Evolutionary conservation across 2,113 vertebrate species (phyloP), one percentile per base, ranked within the genome.

Genomic region (Ameiurus melas): DNA sequence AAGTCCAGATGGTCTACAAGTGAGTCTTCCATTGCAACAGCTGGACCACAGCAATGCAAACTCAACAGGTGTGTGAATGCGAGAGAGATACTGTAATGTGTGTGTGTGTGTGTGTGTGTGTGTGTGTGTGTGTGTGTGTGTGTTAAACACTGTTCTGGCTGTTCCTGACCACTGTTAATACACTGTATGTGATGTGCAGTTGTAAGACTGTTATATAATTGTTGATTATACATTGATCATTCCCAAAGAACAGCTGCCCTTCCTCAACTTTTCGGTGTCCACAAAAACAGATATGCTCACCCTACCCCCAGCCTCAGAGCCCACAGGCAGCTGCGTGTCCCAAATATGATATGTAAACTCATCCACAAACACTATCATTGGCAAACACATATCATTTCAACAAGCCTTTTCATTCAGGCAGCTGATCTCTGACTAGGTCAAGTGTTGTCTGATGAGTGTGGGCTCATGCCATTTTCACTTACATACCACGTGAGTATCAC

Each of bases 261-360:
- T 22, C 83, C 83, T 27, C 58, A 0, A 75, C 71, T 75, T 33
- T 27, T 27, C 25, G 5, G 4, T 66, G 71, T 70, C 33, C 58
- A 79, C 27, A 57, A 27, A 66, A 19, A 77, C 14, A 33, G 73
- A 51, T 10, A 75, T 85, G 87, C 57, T 43, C 62, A 81, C 81
- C 82, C 70, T 73, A 8, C 20, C 20, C 33, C 53, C 51, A 73
- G 85, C 79, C 10, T 27, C 85, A 77, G 86, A 86, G 75, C n/a
- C 70, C 83, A 57, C 58, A 79, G 86, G 39, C 92, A 90, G 87
- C 87, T 91, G 88, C 81, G 81, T 43, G 60, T 87, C 84, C 83
- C 30, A 86, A 87, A 88, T 87, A 77, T 64, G 33, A 90, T 66
- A 87, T 62, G 60, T 70, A 55, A 86, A 68, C 33, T 43, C 60